These are phyloP conservation scores for Epizoanthus rinbou DNA, from an alignment of 92 coral and sea anemone genomes.

Conservation along the genomic window DNA sequence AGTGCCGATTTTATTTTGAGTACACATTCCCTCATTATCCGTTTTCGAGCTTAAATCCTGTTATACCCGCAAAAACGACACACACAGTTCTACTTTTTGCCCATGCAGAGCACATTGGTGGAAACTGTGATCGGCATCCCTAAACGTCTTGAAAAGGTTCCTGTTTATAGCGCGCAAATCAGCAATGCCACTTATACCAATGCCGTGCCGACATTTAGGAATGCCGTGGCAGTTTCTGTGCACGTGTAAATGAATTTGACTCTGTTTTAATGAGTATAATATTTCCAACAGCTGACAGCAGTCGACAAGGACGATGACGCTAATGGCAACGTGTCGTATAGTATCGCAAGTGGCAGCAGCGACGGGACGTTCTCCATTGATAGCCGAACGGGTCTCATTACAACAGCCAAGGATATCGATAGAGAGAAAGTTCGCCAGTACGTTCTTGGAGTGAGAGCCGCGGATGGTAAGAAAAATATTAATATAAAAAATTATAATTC, in stretches of 20 bases:
- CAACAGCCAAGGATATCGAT: conserved; percentile 75
- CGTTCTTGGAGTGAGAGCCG: conserved; percentile 83
- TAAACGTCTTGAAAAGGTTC: too few species aligned
- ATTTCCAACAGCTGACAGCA: conserved; percentile 59
- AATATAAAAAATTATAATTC: background rate
- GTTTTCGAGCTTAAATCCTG: too few species aligned
- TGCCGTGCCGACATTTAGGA: background rate
- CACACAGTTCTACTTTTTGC: too few species aligned
- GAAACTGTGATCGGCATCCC: too few species aligned
- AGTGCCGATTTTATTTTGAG: too few species aligned
- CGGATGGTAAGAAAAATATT: conserved; percentile 68
- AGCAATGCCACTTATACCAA: too few species aligned
- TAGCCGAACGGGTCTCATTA: conserved; percentile 62
- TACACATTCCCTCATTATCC: too few species aligned
- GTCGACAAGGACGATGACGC: conserved; percentile 68
- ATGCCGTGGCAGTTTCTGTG: background rate
- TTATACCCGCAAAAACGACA: too few species aligned
- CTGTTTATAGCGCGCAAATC: too few species aligned
- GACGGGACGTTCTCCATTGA: conserved; percentile 63
- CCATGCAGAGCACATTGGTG: too few species aligned
- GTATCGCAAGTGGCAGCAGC: conserved; percentile 85
- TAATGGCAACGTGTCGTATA: conserved; percentile 78
- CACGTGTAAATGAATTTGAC: background rate
- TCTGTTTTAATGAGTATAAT: background rate
- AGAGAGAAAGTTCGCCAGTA: conserved; percentile 76